Percentiles rank a stretch among this genome's conserved stretches.
These are phyloP conservation scores for Drosophila testacea DNA, from an alignment of 2,888 invertebrate genomes.

Conservation along the genomic window DNA sequence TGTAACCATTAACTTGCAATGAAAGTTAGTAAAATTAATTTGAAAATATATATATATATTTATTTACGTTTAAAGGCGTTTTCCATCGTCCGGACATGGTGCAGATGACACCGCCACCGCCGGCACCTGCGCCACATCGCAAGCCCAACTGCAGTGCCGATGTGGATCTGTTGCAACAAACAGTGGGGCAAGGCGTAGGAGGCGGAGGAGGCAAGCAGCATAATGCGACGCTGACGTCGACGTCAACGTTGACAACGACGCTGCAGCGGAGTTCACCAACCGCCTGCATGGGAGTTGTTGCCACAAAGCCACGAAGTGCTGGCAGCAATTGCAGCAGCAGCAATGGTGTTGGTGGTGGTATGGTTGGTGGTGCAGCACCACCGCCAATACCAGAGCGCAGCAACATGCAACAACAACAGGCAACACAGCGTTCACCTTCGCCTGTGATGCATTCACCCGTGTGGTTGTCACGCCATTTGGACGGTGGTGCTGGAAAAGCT, in stretches of 20 bases:
- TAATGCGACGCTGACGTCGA: constrained; percentile 37
- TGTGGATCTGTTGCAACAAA: constrained; percentile 63
- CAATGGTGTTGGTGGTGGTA: constrained; percentile 28
- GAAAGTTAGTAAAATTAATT: too few species aligned
- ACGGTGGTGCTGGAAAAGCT: constrained; percentile 70
- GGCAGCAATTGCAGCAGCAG: constrained; percentile 63
- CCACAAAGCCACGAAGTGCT: constrained; percentile 47
- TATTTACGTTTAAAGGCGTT: constrained; percentile 69
- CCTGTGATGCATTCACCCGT: constrained; percentile 87
- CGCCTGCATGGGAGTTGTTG: constrained; percentile 17
- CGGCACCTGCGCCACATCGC: constrained; percentile 91
- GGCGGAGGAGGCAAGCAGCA: constrained; percentile 37
- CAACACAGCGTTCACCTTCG: constrained; percentile 81
- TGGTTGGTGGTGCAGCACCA: constrained; percentile 48
- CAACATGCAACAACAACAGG: constrained; percentile 51
- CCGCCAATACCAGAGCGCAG: constrained; percentile 83
- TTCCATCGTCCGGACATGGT: constrained; percentile 84
- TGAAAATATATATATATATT: too few species aligned
- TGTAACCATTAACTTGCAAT: too few species aligned
- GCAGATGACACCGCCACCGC: constrained; percentile 89
- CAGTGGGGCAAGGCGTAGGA: not conserved
- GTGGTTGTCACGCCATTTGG: constrained; percentile 89
- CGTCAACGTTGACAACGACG: constrained; percentile 44
- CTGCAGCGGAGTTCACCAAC: constrained; percentile 70
- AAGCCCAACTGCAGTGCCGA: constrained; percentile 83